These are phyloP conservation scores for Hyppa rectilinea DNA, from an alignment of 2,888 invertebrate genomes.

Conservation along the genomic window DNA sequence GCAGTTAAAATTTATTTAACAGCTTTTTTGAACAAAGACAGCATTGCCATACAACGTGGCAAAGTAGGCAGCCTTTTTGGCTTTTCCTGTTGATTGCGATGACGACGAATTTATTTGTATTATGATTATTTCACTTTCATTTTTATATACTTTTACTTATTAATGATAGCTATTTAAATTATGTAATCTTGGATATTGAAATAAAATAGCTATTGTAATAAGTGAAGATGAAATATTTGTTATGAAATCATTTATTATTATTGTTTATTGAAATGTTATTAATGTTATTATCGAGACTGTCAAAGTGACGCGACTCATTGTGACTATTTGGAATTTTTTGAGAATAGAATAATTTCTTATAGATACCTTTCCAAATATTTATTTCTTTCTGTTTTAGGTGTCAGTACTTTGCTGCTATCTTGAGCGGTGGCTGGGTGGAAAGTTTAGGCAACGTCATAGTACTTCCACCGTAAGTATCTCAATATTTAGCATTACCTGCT, in stretches of 20 bases:
- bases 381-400: slow-evolving; percentile 89
- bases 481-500: background rate
- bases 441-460: slow-evolving; percentile 95
- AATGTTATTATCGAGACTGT: background rate
- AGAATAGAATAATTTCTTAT: background rate
- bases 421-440: slow-evolving; percentile 96
- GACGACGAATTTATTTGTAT: too few relatives aligned
- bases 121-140: too few relatives aligned
- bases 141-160: too few relatives aligned
- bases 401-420: slow-evolving; percentile 97
- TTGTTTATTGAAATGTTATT: background rate
- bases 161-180: too few relatives aligned
- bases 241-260: too few relatives aligned
- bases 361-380: background rate
- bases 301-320: background rate
- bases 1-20: background rate
- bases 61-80: too few relatives aligned
- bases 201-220: background rate
- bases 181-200: too few relatives aligned
- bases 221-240: background rate
- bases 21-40: too few relatives aligned
- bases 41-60: too few relatives aligned
- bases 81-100: too few relatives aligned
- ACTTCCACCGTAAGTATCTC: slow-evolving; percentile 93
- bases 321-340: background rate